Conservation (phyloP, 2,888 invertebrate species). For the Pteria penguin region DNA sequence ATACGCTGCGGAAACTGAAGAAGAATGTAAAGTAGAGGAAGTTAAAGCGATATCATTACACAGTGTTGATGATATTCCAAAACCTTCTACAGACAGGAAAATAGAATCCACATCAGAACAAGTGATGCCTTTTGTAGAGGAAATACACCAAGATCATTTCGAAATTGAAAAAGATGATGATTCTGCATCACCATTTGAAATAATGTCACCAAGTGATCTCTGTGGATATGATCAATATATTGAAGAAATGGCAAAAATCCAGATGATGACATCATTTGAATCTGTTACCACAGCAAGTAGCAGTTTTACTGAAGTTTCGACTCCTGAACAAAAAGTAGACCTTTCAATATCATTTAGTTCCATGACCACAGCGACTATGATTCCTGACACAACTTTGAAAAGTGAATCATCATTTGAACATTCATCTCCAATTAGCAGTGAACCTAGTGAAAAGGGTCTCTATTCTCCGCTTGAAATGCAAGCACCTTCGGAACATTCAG, state of each 20-base stretch:
- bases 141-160: no score
- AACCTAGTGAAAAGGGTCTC: slow-evolving; percentile 65
- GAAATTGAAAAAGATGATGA: slow-evolving; percentile 51
- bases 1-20: slow-evolving; percentile 56
- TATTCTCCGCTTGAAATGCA: slow-evolving; percentile 55
- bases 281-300: slow-evolving; percentile 40
- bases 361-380: slow-evolving; percentile 20
- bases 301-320: slow-evolving; percentile 49
- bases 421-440: slow-evolving; percentile 71
- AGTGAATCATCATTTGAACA: slow-evolving; percentile 71
- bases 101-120: slow-evolving; percentile 4
- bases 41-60: background rate
- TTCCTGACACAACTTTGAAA: slow-evolving; percentile 48
- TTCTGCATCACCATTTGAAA: slow-evolving; percentile 75
- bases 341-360: slow-evolving; percentile 7
- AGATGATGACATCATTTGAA: slow-evolving; percentile 42
- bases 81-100: slow-evolving; percentile 2
- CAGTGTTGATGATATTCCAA: slow-evolving; percentile 19
- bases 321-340: slow-evolving; percentile 25
- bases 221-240: slow-evolving; percentile 59
- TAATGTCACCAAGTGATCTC: slow-evolving; percentile 70
- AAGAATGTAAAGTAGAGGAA: slow-evolving; percentile 32
- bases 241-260: slow-evolving; percentile 37
- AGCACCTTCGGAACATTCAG: slow-evolving; percentile 22
- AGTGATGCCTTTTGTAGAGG: slow-evolving; percentile 5